A percentile compares a stretch with the other conserved stretches of the same genome.
These are phyloP conservation scores for Galerucella calmariensis DNA, from an alignment of 2,888 invertebrate species.

Conservation along the genomic window DNA sequence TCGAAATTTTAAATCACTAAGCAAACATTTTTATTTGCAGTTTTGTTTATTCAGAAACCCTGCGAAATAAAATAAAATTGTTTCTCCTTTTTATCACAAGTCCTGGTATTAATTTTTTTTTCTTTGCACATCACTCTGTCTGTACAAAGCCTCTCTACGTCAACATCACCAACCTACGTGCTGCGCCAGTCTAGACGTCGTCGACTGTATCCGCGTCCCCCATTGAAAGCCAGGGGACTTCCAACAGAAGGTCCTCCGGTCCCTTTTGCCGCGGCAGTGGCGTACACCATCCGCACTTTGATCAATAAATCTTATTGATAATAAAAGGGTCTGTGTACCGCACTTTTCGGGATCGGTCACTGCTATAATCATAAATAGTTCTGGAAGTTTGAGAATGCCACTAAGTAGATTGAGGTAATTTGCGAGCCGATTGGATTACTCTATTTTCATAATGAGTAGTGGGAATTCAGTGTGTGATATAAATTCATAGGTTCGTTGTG, in stretches of 20 bases:
- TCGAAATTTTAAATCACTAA: too few species aligned
- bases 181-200: conserved; percentile 11
- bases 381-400: conserved; percentile 3
- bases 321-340: background rate
- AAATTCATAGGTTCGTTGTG: too few species aligned
- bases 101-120: background rate
- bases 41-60: too few species aligned
- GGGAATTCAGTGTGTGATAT: background rate
- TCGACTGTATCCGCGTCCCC: conserved; percentile 2
- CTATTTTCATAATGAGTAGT: background rate
- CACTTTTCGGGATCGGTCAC: conserved; percentile 4
- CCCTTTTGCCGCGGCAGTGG: conserved; percentile 7
- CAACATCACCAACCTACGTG: background rate
- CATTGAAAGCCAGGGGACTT: background rate
- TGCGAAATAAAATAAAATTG: too few species aligned
- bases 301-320: conserved; percentile 5
- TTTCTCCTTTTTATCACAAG: too few species aligned
- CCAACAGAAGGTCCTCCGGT: background rate
- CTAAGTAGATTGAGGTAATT: conserved; percentile 2
- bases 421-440: background rate
- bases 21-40: too few species aligned
- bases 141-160: background rate
- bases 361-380: conserved; percentile 13
- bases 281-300: conserved; percentile 10
- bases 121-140: background rate